Evolutionary conservation across 2,797 vertebrate species (phyloP).

Genomic region (Pseudochromis fuscus): DNA sequence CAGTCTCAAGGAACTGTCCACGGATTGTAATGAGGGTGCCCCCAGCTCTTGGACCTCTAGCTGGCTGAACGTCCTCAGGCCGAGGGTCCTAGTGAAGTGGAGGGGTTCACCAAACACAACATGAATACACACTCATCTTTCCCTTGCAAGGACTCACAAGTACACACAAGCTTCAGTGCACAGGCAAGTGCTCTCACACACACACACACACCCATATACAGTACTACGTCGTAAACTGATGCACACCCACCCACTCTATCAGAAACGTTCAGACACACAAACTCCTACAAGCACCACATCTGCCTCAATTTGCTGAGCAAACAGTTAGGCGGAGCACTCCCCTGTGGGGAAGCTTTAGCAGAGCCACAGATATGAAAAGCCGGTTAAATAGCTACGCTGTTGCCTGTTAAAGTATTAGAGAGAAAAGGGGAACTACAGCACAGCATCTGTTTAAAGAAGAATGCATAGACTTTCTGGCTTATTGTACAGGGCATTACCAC

Average conservation of each 20-base stretch:
- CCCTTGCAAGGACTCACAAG: conserved; percentile 22
- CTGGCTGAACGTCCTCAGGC: conserved; percentile 75
- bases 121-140: conserved; percentile 42
- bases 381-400: conserved; percentile 72
- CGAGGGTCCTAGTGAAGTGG: conserved; percentile 85
- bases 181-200: background rate
- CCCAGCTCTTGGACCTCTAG: conserved; percentile 87
- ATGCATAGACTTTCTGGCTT: conserved; percentile 40
- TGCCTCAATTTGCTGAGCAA: conserved; percentile 80
- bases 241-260: conserved; percentile 20
- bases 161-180: conserved; percentile 20
- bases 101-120: conserved; percentile 4
- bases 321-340: conserved; percentile 74
- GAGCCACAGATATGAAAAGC: conserved; percentile 72
- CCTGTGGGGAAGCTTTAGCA: conserved; percentile 73
- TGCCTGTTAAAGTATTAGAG: conserved; percentile 69
- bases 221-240: conserved; percentile 34
- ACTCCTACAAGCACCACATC: conserved; percentile 62
- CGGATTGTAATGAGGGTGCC: conserved; percentile 92
- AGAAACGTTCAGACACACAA: conserved; percentile 36
- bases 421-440: conserved; percentile 41
- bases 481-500: conserved; percentile 36
- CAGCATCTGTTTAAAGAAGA: conserved; percentile 58
- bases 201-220: conserved; percentile 36
- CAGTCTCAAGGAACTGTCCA: conserved; percentile 88